A percentile compares a stretch with the other conserved stretches of the same genome.
Conservation (phyloP, 2,888 invertebrate genomes). For the Tenthredo livida region DNA sequence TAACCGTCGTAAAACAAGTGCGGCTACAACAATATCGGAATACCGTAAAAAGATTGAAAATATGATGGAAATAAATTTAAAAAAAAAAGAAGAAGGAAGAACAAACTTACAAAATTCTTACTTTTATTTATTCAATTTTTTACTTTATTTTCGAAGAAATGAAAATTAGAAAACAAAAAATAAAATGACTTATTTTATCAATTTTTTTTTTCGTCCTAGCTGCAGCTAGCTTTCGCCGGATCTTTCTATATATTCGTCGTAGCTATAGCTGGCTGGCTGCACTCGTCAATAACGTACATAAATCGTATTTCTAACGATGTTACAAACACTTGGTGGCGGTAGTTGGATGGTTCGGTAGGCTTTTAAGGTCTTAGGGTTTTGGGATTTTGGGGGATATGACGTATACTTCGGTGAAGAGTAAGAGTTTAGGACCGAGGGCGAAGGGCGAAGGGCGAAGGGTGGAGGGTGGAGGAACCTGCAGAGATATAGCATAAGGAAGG, state of each 20-base stretch:
- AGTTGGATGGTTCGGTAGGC: slow-evolving; percentile 28
- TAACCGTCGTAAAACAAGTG: no score
- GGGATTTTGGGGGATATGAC: slow-evolving; percentile 30
- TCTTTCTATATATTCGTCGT: background rate
- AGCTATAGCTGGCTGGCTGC: no score
- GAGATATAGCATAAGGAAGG: slow-evolving; percentile 18
- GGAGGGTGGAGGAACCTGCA: no score
- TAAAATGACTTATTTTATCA: background rate
- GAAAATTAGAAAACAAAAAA: background rate
- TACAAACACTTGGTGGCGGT: slow-evolving; percentile 28
- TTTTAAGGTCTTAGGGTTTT: slow-evolving; percentile 19
- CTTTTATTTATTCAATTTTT: no score
- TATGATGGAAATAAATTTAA: no score
- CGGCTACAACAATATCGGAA: no score
- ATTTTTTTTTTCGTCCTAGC: no score
- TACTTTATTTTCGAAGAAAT: no score
- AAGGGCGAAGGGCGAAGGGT: no score
- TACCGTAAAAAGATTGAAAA: no score
- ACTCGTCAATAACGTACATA: slow-evolving; percentile 11
- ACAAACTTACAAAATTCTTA: background rate
- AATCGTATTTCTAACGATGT: slow-evolving; percentile 36
- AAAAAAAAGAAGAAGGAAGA: background rate
- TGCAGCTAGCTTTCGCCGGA: no score
- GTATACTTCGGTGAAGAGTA: slow-evolving; percentile 8
- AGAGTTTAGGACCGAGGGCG: background rate